A percentile compares a stretch with the other conserved stretches of the same genome.
Conservation (phyloP, 2,113 vertebrate species). For the Tachuris rubrigastra region DNA sequence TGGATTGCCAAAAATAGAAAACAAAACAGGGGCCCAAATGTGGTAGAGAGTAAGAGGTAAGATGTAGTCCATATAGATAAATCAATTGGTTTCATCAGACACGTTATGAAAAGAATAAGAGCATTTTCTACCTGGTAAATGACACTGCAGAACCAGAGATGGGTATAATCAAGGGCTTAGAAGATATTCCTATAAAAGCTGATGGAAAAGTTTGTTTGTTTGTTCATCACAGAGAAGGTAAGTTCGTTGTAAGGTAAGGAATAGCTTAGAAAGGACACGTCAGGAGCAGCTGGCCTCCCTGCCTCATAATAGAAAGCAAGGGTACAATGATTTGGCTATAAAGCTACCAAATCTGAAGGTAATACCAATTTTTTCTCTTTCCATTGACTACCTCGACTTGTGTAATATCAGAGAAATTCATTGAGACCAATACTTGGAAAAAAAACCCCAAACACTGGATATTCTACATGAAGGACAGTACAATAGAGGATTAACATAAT, state of each 20-base stretch:
- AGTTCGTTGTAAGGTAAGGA: neutral
- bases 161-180: neutral
- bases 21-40: neutral
- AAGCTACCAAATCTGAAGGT: neutral
- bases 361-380: neutral
- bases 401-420: neutral
- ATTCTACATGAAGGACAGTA: neutral
- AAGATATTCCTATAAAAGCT: neutral
- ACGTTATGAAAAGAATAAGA: neutral
- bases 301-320: neutral
- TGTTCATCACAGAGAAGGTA: neutral
- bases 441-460: accelerated
- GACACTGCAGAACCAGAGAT: neutral
- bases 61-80: neutral
- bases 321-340: neutral
- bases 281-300: neutral
- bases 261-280: neutral
- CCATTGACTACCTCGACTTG: neutral
- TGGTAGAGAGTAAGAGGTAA: neutral
- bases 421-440: neutral
- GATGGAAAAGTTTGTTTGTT: neutral
- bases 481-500: neutral
- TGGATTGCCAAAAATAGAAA: neutral
- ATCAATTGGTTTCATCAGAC: neutral
- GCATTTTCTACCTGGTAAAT: neutral